phyloP scores from a whole-genome alignment of 2,797 vertebrate species.

The Tokudaia tokunoshimensis region DNA sequence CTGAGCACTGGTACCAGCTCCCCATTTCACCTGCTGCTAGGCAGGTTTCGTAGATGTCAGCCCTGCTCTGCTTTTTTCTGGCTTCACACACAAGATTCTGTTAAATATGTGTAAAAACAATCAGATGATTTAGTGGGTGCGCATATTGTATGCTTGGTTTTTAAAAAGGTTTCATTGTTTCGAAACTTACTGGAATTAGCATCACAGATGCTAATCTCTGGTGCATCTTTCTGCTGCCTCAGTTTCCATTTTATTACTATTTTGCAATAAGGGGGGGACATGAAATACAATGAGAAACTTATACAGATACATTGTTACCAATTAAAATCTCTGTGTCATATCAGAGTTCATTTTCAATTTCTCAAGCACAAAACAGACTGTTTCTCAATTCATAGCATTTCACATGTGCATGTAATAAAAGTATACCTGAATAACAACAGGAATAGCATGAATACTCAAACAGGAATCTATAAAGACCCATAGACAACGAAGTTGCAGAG shows the following conservation, averaged over 20 bases:
- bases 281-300: accelerated
- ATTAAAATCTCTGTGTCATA: accelerated
- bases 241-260: background rate
- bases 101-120: background rate
- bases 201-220: background rate
- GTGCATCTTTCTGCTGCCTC: accelerated
- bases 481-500: background rate
- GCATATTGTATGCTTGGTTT: background rate
- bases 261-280: background rate
- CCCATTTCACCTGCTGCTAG: accelerated
- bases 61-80: too few species aligned
- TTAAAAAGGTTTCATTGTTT: background rate
- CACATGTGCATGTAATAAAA: background rate
- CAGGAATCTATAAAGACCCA: background rate
- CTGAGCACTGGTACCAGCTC: accelerated
- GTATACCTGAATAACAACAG: too few species aligned
- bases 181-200: background rate
- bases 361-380: background rate
- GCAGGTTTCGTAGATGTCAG: accelerated
- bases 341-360: background rate
- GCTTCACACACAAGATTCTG: background rate
- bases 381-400: background rate
- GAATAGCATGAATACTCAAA: background rate
- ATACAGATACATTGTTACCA: background rate
- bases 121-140: too few species aligned